Percentiles rank a stretch among this genome's conserved stretches.
These are phyloP conservation scores for Timandra comae DNA, from an alignment of 2,888 invertebrate species.

Conservation along the genomic window DNA sequence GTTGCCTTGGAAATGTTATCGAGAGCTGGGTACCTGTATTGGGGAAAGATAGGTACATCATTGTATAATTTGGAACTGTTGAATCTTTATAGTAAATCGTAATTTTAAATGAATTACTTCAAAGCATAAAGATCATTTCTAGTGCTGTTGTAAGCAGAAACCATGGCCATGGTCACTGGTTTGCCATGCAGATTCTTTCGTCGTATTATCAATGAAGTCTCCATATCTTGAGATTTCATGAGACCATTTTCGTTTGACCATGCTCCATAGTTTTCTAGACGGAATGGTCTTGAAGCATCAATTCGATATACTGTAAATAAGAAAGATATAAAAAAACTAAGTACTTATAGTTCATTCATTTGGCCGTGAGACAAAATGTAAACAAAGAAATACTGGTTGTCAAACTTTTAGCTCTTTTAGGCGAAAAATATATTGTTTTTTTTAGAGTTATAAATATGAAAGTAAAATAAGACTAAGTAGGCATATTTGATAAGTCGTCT, in stretches of 20 bases:
- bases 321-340: not conserved
- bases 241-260: constrained; percentile 39
- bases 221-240: constrained; percentile 24
- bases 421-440: no score
- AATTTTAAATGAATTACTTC: constrained; percentile 27
- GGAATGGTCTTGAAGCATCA: constrained; percentile 26
- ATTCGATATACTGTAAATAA: constrained; percentile 45
- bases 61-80: no score
- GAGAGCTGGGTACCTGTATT: no score
- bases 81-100: no score
- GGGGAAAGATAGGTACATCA: no score
- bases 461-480: no score
- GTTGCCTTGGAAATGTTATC: constrained; percentile 3
- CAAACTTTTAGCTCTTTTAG: no score
- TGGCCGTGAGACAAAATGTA: no score
- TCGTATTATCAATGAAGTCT: constrained; percentile 28
- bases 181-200: constrained; percentile 38
- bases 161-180: constrained; percentile 25
- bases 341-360: no score
- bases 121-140: constrained; percentile 31
- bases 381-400: no score
- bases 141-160: constrained; percentile 34
- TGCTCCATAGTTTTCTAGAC: constrained; percentile 37
- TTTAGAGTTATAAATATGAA: no score
- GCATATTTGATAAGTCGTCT: no score